These are phyloP conservation scores for Piaya cayana DNA, from an alignment of 2,113 vertebrate genomes.

Conservation along the genomic window DNA sequence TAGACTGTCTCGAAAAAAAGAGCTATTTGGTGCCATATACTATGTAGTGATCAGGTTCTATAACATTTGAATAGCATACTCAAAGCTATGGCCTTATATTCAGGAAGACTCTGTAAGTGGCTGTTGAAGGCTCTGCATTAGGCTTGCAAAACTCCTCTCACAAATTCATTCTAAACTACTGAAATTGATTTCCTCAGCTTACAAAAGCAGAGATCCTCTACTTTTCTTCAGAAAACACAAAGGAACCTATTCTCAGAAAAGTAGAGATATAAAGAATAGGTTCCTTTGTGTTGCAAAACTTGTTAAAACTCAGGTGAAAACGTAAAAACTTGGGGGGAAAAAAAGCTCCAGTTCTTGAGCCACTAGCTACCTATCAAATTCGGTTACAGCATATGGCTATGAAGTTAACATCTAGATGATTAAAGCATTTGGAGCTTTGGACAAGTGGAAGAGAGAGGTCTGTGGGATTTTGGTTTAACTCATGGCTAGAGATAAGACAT, in stretches of 20 bases:
- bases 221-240: too few relatives aligned
- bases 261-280: background rate
- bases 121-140: background rate
- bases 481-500: background rate
- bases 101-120: background rate
- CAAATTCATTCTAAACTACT: background rate
- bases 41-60: background rate
- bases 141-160: background rate
- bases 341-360: background rate
- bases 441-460: background rate
- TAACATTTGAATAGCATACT: background rate
- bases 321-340: rapidly evolving
- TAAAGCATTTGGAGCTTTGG: background rate
- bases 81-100: background rate
- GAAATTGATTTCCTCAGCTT: background rate
- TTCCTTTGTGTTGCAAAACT: background rate
- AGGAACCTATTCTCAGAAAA: too few relatives aligned
- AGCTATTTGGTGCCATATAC: background rate
- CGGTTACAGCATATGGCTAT: background rate
- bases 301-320: background rate
- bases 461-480: background rate
- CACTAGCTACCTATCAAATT: background rate
- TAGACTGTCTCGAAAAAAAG: background rate
- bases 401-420: background rate
- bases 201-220: background rate